phyloP scores from a whole-genome alignment of 2,113 vertebrate species.

The Amia ocellicauda region DNA sequence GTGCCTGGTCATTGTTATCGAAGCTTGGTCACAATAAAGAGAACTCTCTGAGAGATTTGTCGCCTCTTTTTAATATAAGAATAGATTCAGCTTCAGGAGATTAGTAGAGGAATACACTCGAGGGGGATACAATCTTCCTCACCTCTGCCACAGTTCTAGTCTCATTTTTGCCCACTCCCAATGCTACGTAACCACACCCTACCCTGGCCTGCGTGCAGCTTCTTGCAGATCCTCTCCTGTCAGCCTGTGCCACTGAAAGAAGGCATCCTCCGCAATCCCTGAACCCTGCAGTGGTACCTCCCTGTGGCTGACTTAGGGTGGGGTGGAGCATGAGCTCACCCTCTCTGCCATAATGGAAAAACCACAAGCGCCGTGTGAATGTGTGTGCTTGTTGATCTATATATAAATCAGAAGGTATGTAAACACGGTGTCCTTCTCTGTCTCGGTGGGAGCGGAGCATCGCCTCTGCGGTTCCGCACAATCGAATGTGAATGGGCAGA shows the following conservation, averaged over 20 bases:
- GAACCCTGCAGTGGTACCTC: not conserved
- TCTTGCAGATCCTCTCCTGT: no score
- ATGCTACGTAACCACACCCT: no score
- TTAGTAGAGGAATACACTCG: no score
- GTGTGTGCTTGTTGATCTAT: constrained; percentile 36
- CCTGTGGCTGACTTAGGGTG: not conserved
- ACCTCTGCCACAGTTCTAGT: no score
- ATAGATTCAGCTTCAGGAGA: no score
- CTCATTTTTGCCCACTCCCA: no score
- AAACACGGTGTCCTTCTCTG: constrained; percentile 33
- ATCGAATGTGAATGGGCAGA: constrained; percentile 33
- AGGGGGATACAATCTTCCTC: no score
- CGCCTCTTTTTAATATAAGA: no score
- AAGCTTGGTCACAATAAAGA: no score
- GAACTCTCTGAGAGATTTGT: no score
- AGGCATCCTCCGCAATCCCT: not conserved
- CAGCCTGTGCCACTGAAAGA: not conserved
- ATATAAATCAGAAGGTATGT: constrained; percentile 45
- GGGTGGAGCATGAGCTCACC: not conserved
- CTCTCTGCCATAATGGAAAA: constrained; percentile 1
- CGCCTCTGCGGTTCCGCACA: constrained; percentile 27
- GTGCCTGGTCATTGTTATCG: no score
- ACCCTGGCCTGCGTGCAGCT: not conserved
- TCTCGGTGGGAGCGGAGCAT: constrained; percentile 28
- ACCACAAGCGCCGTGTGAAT: constrained; percentile 19